Base-by-base conservation (phyloP, 1,140 invertebrate species). In the Neuroterus valhalla region DNA sequence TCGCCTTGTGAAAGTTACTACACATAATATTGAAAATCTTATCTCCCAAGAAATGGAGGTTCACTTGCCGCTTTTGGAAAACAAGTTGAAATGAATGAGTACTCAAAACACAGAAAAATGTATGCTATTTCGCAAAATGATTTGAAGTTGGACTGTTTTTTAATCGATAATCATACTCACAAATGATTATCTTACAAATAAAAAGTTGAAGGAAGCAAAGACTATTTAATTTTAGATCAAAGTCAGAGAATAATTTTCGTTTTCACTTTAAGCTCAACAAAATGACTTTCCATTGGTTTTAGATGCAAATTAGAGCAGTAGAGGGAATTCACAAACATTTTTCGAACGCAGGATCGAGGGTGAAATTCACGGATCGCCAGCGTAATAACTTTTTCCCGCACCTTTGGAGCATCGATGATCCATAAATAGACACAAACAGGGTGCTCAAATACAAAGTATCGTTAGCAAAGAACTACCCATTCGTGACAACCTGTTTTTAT, bases 401-500 rank as follows among this genome's bases (percentile, higher is more conserved):
- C 23, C 55, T 62, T 62, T 62, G 55, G 31, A 62, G 55, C 26
- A 62, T 23, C 52, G 52, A 12, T 31, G 52, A 55, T 62, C 55
- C n/a, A 62, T 62, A 62, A 62, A 62, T 62, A 62, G 55, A 62
- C 15, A 5, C 26, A 31, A 31, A 23, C 55, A 62, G 55, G 55
- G 55, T 31, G 55, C 55, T 62, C 12, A 62, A 62, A 62, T 62
- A 38, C 55, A 62, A 62, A 62, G 26, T 62, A 62, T 62, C 55
- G 55, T 26, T 23, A 62, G 55, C 55, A 62, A 62, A 62, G 55
- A 31, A 62, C 12, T 62, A 62, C 55, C 55, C 55, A 31, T 62
- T 62, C 55, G 55, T 62, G 55, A 62, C 55, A 62, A 23, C 21
- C 55, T 23, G 4, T 31, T 23, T 62, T 62, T 62, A 62, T 62